These are phyloP conservation scores for Symphodus melops DNA, from an alignment of 2,113 vertebrate species.

Conservation along the genomic window DNA sequence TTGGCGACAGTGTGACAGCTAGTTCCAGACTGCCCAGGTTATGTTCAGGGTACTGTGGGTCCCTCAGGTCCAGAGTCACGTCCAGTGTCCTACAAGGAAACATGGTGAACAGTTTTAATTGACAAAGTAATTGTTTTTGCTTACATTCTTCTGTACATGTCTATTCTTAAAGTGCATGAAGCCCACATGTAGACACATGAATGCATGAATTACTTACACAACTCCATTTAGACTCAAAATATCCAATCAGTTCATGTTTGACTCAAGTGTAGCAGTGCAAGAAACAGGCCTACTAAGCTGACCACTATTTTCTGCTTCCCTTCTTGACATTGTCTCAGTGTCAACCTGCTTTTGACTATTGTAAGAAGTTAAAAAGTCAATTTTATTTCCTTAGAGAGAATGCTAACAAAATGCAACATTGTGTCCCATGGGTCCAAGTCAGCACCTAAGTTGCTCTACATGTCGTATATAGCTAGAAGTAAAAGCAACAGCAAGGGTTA, in stretches of 20 bases:
- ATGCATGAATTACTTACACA: too few relatives aligned
- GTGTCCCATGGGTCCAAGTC: not conserved
- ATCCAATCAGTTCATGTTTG: not conserved
- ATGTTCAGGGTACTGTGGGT: slow-evolving; percentile 92
- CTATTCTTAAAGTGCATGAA: too few relatives aligned
- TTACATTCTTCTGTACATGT: too few relatives aligned
- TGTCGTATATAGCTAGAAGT: not conserved
- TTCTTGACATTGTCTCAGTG: not conserved
- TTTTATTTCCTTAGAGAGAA: not conserved
- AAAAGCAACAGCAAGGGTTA: too few relatives aligned
- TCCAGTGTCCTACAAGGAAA: slow-evolving; percentile 85
- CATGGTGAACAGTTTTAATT: slow-evolving; percentile 4
- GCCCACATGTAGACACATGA: too few relatives aligned
- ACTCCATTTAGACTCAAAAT: too few relatives aligned
- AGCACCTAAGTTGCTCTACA: not conserved
- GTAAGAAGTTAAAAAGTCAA: not conserved
- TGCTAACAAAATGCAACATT: not conserved
- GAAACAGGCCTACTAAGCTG: not conserved
- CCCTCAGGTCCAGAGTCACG: slow-evolving; percentile 90
- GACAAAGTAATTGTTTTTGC: not conserved
- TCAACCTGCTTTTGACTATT: not conserved
- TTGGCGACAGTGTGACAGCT: slow-evolving; percentile 85
- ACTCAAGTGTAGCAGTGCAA: not conserved
- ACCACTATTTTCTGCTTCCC: not conserved
- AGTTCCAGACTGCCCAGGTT: slow-evolving; percentile 91